These are phyloP conservation scores for Anisognathus igniventris DNA, from an alignment of 2,797 vertebrate species.

Conservation along the genomic window DNA sequence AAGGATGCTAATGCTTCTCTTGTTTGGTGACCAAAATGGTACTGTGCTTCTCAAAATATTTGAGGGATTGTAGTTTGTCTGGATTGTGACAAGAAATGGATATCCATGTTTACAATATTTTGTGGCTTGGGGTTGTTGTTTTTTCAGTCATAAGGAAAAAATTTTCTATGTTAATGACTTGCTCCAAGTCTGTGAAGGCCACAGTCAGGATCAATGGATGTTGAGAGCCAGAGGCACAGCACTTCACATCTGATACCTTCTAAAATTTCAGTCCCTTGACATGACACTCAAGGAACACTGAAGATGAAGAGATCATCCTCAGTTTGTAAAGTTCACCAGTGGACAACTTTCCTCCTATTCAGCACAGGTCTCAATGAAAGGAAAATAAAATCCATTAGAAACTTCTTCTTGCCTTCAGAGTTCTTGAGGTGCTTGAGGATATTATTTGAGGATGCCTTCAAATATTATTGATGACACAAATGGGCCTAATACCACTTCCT, in stretches of 20 bases:
- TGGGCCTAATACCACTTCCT: neutral
- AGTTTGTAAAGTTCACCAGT: neutral
- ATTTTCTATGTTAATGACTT: neutral
- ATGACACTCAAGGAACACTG: neutral
- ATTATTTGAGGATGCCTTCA: no score
- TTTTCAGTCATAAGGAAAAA: neutral
- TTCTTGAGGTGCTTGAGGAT: neutral
- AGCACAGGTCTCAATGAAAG: neutral
- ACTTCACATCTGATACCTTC: neutral
- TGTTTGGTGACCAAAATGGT: neutral
- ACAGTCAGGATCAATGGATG: neutral
- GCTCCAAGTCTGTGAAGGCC: neutral
- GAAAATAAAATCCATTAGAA: neutral
- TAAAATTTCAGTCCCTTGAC: neutral
- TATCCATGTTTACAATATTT: neutral
- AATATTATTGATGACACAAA: neutral
- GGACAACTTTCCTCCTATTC: neutral
- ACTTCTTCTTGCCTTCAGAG: neutral
- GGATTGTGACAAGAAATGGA: neutral
- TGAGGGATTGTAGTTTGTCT: neutral
- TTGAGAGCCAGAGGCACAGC: neutral
- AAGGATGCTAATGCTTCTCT: neutral
- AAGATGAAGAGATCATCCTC: neutral
- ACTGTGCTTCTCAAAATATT: neutral
- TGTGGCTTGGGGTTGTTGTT: accelerated